These are phyloP conservation scores for Chascanopsetta lugubris DNA, from an alignment of 2,113 vertebrate species.

Conservation along the genomic window DNA sequence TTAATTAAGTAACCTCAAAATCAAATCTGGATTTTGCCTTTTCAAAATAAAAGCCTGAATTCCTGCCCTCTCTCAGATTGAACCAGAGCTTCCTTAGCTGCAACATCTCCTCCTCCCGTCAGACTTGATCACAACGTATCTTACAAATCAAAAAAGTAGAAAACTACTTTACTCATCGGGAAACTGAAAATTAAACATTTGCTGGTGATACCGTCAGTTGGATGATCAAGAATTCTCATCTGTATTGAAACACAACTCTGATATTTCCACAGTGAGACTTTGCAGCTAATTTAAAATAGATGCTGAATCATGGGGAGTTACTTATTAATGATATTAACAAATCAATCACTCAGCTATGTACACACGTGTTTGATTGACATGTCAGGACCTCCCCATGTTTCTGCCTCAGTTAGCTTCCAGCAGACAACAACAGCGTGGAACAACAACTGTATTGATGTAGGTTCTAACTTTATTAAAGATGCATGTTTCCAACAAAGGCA, in stretches of 20 bases:
- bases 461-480: no score
- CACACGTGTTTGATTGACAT: no score
- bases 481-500: no score
- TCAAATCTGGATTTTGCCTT: background rate
- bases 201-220: background rate
- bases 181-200: no score
- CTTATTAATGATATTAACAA: no score
- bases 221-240: background rate
- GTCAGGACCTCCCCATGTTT: constrained; percentile 31
- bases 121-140: no score
- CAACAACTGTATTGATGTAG: no score
- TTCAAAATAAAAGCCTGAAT: constrained; percentile 30
- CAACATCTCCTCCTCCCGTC: background rate
- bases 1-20: background rate
- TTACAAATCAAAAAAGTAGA: no score
- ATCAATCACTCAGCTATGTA: background rate
- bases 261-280: constrained; percentile 71
- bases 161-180: no score
- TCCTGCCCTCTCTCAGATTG: constrained; percentile 36
- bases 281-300: constrained; percentile 49
- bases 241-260: background rate
- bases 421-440: constrained; percentile 58
- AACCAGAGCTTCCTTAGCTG: constrained; percentile 49
- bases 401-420: constrained; percentile 25
- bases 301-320: constrained; percentile 14